phyloP scores from a whole-genome alignment of 2,797 vertebrate species.

The Nyctibius grandis region DNA sequence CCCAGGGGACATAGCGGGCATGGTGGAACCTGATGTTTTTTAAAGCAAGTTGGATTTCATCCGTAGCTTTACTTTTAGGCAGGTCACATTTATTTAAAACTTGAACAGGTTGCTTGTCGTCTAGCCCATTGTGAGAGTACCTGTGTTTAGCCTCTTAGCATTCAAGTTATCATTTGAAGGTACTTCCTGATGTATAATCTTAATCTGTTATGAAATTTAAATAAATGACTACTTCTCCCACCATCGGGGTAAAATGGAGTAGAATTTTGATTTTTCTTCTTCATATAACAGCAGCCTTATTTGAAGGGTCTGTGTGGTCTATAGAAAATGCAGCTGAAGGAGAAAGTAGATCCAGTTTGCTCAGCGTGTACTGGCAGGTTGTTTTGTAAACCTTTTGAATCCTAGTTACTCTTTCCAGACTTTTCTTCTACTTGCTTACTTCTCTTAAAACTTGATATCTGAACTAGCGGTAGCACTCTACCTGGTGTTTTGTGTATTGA shows the following conservation, averaged over 20 bases:
- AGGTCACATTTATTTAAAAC: not conserved
- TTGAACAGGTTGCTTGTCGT: not conserved
- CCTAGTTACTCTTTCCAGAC: not conserved
- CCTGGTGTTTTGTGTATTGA: not conserved
- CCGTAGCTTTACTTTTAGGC: not conserved
- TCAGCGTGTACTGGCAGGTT: not conserved
- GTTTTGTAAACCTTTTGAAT: not conserved
- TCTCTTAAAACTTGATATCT: not conserved
- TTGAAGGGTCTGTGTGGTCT: not conserved
- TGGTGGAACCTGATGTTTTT: not conserved
- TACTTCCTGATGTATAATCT: not conserved
- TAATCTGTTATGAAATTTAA: not conserved
- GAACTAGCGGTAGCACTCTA: not conserved
- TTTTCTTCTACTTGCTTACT: not conserved
- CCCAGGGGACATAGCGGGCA: not conserved
- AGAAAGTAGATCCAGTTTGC: not conserved
- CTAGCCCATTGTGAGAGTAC: not conserved
- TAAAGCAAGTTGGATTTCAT: not conserved
- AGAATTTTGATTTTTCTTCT: not conserved
- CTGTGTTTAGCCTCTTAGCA: not conserved
- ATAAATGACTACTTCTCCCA: not conserved
- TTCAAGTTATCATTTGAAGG: not conserved
- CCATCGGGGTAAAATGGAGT: not conserved
- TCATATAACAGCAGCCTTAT: fast-evolving
- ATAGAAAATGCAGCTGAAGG: not conserved